Percentiles rank a stretch among this genome's conserved stretches.
Conservation (phyloP, 1,140 invertebrate species). For the Trichoplusia ni region DNA sequence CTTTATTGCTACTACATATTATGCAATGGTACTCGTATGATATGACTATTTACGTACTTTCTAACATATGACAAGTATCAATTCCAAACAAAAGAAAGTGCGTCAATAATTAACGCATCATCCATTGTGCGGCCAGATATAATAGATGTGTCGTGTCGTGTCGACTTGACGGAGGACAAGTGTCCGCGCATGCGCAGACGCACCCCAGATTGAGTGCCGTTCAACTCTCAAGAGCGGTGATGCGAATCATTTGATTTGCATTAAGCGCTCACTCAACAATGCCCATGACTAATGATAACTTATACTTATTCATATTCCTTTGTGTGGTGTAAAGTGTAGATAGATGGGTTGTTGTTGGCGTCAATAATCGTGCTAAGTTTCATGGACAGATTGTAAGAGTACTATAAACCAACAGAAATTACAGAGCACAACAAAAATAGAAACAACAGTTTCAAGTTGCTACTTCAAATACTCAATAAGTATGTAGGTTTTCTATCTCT, state of each 20-base stretch:
- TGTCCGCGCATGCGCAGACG: conserved; percentile 1
- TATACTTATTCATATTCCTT: neutral
- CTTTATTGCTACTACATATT: no score
- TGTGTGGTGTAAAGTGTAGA: no score
- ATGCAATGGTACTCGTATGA: no score
- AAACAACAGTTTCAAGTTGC: no score
- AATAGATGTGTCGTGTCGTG: conserved; percentile 12
- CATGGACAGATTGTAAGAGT: no score
- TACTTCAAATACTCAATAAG: no score
- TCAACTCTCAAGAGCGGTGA: conserved; percentile 48
- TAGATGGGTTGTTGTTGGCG: no score
- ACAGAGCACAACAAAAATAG: no score
- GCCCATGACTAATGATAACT: conserved; percentile 36
- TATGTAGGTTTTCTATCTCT: no score
- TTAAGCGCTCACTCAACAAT: conserved; percentile 44
- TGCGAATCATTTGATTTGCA: conserved; percentile 60
- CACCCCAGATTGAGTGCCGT: conserved; percentile 34
- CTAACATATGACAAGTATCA: neutral
- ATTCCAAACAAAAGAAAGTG: conserved; percentile 7
- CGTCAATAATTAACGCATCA: neutral
- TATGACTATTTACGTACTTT: no score
- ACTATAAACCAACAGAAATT: no score
- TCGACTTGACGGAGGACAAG: conserved; percentile 23
- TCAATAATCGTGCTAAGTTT: no score
- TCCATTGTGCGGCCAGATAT: conserved; percentile 7